These are phyloP conservation scores for Pseudois nayaur DNA, from an alignment of 2,113 vertebrate genomes.

Conservation along the genomic window DNA sequence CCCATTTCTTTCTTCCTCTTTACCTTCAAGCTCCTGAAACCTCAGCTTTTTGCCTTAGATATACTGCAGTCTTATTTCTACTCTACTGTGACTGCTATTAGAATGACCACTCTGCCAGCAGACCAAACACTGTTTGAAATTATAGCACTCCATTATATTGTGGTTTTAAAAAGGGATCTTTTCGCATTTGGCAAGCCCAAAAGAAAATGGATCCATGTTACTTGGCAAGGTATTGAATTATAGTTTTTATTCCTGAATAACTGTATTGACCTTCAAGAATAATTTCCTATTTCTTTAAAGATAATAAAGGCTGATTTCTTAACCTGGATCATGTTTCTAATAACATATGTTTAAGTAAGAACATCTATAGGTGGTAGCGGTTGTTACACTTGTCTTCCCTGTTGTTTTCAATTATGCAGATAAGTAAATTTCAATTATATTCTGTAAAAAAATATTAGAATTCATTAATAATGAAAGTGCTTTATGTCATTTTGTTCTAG, in stretches of 20 bases:
- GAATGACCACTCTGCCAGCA: slow-evolving; percentile 55
- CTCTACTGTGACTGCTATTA: slow-evolving; percentile 63
- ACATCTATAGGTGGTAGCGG: slow-evolving; percentile 27
- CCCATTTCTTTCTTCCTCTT: slow-evolving; percentile 64
- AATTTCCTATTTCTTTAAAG: slow-evolving; percentile 54
- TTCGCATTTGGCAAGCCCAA: slow-evolving; percentile 63
- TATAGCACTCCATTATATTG: slow-evolving; percentile 60
- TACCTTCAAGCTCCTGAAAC: slow-evolving; percentile 59
- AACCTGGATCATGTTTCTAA: slow-evolving; percentile 33
- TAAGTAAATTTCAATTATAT: not conserved
- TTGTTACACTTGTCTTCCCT: not conserved
- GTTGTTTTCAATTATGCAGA: slow-evolving; percentile 50
- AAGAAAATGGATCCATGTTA: slow-evolving; percentile 66
- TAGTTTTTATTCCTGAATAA: slow-evolving; percentile 68
- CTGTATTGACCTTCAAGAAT: slow-evolving; percentile 61
- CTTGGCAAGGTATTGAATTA: slow-evolving; percentile 66
- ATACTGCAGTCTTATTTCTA: slow-evolving; percentile 65
- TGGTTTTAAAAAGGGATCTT: slow-evolving; percentile 63
- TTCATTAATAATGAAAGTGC: not conserved
- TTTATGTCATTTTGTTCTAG: slow-evolving; percentile 31
- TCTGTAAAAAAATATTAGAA: slow-evolving; percentile 21
- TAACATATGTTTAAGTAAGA: slow-evolving; percentile 39
- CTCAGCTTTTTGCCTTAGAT: slow-evolving; percentile 60
- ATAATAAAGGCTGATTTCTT: slow-evolving; percentile 44
- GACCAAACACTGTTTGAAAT: slow-evolving; percentile 64